Conservation (phyloP, 1,140 invertebrate species). For the Bombus polaris region DNA sequence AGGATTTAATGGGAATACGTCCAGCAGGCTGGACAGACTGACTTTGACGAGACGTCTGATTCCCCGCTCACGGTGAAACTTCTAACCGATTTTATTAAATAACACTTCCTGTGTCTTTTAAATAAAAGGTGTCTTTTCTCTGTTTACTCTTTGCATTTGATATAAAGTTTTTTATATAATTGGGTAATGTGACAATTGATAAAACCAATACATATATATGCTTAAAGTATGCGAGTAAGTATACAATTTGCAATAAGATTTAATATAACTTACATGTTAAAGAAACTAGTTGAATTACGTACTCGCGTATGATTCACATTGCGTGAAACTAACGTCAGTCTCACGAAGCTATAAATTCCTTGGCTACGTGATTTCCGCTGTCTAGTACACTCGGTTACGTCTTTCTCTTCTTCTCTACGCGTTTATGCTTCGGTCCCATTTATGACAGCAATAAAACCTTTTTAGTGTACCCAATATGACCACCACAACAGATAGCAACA, state of each 20-base stretch:
- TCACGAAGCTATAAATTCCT: constrained; percentile 18
- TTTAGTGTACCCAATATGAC: background rate
- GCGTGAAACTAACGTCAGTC: background rate
- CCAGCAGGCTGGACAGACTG: constrained; percentile 21
- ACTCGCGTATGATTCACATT: background rate
- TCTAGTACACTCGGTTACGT: background rate
- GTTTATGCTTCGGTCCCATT: background rate
- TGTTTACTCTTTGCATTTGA: no score
- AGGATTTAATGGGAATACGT: constrained; percentile 64
- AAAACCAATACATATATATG: no score
- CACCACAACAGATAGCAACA: constrained; percentile 5
- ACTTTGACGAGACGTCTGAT: constrained; percentile 34
- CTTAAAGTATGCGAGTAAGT: no score
- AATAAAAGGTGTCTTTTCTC: no score
- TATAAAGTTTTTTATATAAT: no score
- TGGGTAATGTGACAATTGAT: no score
- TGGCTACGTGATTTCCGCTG: background rate
- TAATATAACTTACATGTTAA: background rate
- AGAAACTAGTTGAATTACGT: background rate
- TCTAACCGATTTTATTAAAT: background rate
- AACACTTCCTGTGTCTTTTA: background rate
- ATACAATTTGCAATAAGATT: background rate
- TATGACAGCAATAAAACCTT: constrained; percentile 30
- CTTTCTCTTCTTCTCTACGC: background rate
- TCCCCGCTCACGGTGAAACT: background rate